These are phyloP conservation scores for Nemoura dubitans DNA, from an alignment of 2,888 invertebrate species.

Conservation along the genomic window DNA sequence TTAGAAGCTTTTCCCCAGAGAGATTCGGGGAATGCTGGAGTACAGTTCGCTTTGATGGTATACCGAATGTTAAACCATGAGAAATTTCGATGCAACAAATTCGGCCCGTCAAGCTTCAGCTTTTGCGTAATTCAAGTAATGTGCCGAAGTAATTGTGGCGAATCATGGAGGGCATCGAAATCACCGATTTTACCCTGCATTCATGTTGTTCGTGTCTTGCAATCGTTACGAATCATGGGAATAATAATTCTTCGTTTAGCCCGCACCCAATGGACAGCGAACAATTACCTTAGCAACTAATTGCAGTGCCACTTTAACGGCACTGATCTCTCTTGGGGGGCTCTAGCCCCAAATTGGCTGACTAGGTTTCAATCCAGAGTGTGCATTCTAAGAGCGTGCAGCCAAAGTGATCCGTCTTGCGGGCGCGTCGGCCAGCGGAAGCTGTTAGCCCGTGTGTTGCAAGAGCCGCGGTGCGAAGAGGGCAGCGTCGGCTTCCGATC, in stretches of 20 bases:
- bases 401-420: not conserved
- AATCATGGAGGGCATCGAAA: not conserved
- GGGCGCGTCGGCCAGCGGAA: not conserved
- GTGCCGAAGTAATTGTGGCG: not conserved
- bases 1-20: slow-evolving; percentile 24
- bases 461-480: not conserved
- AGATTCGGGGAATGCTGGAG: not conserved
- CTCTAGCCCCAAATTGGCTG: not conserved
- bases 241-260: not conserved
- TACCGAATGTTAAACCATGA: not conserved
- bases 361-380: not conserved
- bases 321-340: not conserved
- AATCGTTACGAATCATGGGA: not conserved
- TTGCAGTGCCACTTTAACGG: not conserved
- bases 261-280: not conserved
- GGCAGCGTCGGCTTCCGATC: slow-evolving; percentile 32
- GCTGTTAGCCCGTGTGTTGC: slow-evolving; percentile 15
- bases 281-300: not conserved
- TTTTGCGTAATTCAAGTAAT: too few species aligned
- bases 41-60: not conserved
- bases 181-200: not conserved
- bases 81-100: too few species aligned
- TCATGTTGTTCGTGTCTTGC: not conserved
- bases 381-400: not conserved
- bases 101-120: too few species aligned